Base-by-base conservation (phyloP, 2,113 vertebrate species). In the Osmerus eperlanus region DNA sequence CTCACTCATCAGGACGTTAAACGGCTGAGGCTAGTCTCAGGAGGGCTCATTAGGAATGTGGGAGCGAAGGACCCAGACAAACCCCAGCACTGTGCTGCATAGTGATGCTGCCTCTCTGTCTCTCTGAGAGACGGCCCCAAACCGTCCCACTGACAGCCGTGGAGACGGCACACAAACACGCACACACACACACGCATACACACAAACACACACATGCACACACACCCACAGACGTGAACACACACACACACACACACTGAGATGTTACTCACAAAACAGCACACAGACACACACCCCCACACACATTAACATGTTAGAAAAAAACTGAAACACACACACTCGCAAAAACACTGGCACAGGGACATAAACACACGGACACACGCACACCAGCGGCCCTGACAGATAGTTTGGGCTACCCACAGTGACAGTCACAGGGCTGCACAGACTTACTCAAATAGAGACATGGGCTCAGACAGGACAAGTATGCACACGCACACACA, bases 21-120 rank as follows among this genome's bases (percentile, higher is more conserved):
- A 71, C 32, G 78, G 73, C 83, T 73, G 71, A 65, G 67, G 81
- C 64, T 71, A 68, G 70, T 85, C 89, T 81, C 83, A 0, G 3
- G 86, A 86, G 91, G 90, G 82, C 91, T 92, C 89, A 92, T 92
- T 91, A 91, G 87, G 87, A 87, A 87, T 84, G 79, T 70, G 66
- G 55, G 78, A 75, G 78, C 65, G 28, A 53, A 65, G 75, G 71
- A 64, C 83, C 87, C 84, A 84, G 84, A 87, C 86, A 83, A 89
- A 84, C 83, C 75, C 81, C 80, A 65, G 72, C 0, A 65, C 84
- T 63, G 85, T 25, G 78, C 84, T 87, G 89, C 88, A 92, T 91
- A 91, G 90, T 81, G 88, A 91, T 91, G 82, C 72, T 77, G 76
- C 80, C 78, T 56, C 77, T 85, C 85, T 21, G 87, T 87, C 88